A percentile compares a stretch with the other conserved stretches of the same genome.
Evolutionary conservation across 2,888 invertebrate genomes (phyloP).

Genomic region (Drosophila subsilvestris): DNA sequence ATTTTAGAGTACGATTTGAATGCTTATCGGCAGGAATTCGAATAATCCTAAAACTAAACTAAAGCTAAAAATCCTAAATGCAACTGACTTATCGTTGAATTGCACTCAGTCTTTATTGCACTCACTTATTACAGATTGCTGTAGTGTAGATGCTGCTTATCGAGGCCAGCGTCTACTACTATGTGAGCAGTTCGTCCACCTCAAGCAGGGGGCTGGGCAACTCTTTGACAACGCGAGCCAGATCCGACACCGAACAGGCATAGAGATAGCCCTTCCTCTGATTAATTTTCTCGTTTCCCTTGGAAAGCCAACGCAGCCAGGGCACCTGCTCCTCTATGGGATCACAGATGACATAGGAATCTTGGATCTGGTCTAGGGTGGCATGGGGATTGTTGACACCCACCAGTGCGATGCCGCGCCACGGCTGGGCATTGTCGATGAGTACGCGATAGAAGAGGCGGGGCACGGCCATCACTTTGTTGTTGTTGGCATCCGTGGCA

Average conservation of each 20-base stretch:
- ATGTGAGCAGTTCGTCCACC: not conserved
- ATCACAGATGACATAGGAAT: slow-evolving; percentile 73
- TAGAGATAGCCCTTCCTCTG: not conserved
- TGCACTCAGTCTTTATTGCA: not conserved
- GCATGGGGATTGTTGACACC: slow-evolving; percentile 72
- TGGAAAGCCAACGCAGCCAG: slow-evolving; percentile 70
- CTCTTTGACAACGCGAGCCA: slow-evolving; percentile 62
- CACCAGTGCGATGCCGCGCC: slow-evolving; percentile 80
- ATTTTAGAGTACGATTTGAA: too few species aligned
- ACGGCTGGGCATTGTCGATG: slow-evolving; percentile 81
- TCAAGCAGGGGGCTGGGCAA: slow-evolving; percentile 63
- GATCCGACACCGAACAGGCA: slow-evolving; percentile 70
- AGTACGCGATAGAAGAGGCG: slow-evolving; percentile 86
- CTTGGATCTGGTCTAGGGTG: slow-evolving; percentile 66
- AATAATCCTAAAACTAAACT: too few species aligned
- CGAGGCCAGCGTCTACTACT: not conserved
- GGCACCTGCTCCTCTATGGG: slow-evolving; percentile 65
- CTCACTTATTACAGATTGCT: too few species aligned
- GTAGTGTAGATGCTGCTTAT: too few species aligned
- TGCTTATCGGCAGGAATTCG: too few species aligned
- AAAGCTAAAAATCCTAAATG: not conserved
- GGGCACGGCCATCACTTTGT: slow-evolving; percentile 85
- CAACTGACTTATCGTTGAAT: not conserved
- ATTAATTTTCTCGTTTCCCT: slow-evolving; percentile 54
- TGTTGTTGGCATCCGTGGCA: slow-evolving; percentile 74